phyloP scores from a whole-genome alignment of 37 sponge, comb jelly and placozoan species.

The Diacarnus erythraeanus region DNA sequence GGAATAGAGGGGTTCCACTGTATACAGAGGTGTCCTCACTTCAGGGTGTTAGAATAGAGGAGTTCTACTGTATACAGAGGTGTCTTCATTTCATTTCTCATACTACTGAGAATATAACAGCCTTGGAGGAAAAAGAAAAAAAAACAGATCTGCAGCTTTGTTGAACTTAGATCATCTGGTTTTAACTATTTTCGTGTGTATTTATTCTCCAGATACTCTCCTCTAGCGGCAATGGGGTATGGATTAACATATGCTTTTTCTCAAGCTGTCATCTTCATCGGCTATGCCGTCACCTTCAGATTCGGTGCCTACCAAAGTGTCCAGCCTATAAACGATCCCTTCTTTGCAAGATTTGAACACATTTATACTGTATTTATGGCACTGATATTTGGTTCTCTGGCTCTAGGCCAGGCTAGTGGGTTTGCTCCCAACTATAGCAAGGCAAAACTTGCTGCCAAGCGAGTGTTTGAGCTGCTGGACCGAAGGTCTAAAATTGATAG shows the following conservation, averaged over 20 bases:
- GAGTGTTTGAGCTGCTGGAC: conserved; percentile 69
- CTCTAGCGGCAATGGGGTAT: background rate
- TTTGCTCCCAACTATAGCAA: conserved; percentile 67
- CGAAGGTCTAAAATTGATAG: conserved; percentile 58
- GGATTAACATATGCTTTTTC: conserved; percentile 72
- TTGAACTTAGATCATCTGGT: too few species aligned
- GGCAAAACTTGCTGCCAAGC: conserved; percentile 66
- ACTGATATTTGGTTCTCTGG: conserved; percentile 67
- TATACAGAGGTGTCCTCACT: too few species aligned
- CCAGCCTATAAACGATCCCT: conserved; percentile 12
- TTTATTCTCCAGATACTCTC: conserved; percentile 17
- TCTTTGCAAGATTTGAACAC: conserved; percentile 28
- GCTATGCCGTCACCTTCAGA: conserved; percentile 60
- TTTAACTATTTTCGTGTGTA: too few species aligned
- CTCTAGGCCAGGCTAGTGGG: conserved; percentile 56
- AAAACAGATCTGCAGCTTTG: too few species aligned
- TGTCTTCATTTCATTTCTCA: too few species aligned
- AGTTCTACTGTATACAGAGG: too few species aligned
- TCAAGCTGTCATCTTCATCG: conserved; percentile 51
- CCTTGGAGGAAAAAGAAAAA: too few species aligned
- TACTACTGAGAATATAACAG: too few species aligned
- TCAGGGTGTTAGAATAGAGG: too few species aligned
- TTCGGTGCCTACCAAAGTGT: conserved; percentile 76
- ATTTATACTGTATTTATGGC: conserved; percentile 62
- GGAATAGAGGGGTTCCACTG: too few species aligned